Conservation (phyloP, 2,888 invertebrate species). For the Drosophila prolongata region DNA sequence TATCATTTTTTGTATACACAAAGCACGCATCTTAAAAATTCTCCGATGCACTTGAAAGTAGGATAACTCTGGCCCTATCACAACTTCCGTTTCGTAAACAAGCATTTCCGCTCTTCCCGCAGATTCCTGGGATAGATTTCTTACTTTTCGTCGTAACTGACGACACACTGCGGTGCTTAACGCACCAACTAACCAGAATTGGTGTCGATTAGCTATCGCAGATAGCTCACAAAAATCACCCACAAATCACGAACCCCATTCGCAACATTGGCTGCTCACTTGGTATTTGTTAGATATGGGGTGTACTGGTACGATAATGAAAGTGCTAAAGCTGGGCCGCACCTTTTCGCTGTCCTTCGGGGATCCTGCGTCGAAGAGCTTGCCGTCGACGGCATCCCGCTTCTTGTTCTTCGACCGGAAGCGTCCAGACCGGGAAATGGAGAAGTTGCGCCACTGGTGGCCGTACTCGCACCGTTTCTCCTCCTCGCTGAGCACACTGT, state of each 20-base stretch:
- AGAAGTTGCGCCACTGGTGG: constrained; percentile 84
- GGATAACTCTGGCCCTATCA: constrained; percentile 52
- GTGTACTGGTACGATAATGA: constrained; percentile 20
- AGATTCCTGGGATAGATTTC: too few species aligned
- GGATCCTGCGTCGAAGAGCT: constrained; percentile 85
- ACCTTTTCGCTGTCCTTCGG: constrained; percentile 71
- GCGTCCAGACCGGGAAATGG: constrained; percentile 87
- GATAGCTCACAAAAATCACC: constrained; percentile 27
- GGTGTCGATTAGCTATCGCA: constrained; percentile 12
- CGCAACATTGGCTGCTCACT: constrained; percentile 33
- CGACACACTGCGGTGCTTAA: neutral
- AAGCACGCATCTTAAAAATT: neutral
- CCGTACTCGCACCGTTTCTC: constrained; percentile 82
- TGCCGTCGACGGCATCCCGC: constrained; percentile 85
- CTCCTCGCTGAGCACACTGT: constrained; percentile 83
- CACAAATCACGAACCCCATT: constrained; percentile 34
- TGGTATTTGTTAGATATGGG: constrained; percentile 8
- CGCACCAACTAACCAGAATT: neutral
- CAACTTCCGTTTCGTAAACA: constrained; percentile 68
- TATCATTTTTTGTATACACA: neutral
- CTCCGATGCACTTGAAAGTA: neutral
- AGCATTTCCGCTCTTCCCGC: constrained; percentile 51
- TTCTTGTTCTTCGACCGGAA: constrained; percentile 86
- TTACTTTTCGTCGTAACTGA: too few species aligned
- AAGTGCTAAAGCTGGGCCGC: constrained; percentile 21